phyloP scores from a whole-genome alignment of 92 coral and sea anemone genomes.

The Plumapathes pennacea region DNA sequence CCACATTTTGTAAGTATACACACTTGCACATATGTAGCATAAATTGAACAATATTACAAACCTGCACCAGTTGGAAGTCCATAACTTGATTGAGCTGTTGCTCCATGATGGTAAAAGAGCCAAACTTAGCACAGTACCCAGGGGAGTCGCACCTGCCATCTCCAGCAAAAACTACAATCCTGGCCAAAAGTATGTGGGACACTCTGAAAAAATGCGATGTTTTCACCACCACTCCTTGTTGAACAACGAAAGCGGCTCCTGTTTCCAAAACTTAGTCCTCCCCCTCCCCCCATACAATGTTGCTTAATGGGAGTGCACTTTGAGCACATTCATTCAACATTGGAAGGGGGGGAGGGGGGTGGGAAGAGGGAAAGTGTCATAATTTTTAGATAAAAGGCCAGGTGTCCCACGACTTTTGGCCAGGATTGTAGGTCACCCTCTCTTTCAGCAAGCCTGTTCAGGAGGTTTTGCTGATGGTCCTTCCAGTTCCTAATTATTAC shows the following conservation, averaged over 20 bases:
- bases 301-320: no score
- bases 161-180: conserved; percentile 25
- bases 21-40: background rate
- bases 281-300: no score
- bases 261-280: no score
- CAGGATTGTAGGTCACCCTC: background rate
- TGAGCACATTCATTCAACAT: no score
- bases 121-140: conserved; percentile 43
- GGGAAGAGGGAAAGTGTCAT: no score
- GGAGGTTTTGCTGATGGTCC: conserved; percentile 11
- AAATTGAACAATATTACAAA: conserved; percentile 1
- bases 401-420: no score
- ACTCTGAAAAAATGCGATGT: no score
- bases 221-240: no score
- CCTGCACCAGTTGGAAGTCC: conserved; percentile 55
- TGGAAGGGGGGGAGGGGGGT: no score
- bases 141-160: conserved; percentile 59
- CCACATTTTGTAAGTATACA: background rate
- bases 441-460: background rate
- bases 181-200: no score
- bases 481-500: conserved; percentile 33
- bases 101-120: conserved; percentile 42
- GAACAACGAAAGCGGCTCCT: no score
- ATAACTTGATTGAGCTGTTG: conserved; percentile 29
- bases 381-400: no score